A percentile compares a stretch with the other conserved stretches of the same genome.
phyloP scores from a whole-genome alignment of 2,888 invertebrate species.

The Heliconius ismenius region DNA sequence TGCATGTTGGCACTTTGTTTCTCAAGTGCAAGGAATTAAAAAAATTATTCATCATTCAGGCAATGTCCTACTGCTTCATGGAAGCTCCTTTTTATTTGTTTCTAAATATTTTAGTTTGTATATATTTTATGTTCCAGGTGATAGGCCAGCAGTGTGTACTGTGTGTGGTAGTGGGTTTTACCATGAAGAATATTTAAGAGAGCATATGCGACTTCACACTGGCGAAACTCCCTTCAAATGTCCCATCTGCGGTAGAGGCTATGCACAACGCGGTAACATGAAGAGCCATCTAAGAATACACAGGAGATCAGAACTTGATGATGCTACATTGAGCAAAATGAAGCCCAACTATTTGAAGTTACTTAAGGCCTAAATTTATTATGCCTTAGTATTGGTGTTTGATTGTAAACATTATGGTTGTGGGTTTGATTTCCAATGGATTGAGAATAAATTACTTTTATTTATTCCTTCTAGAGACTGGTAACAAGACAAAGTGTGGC shows the following conservation, averaged over 20 bases:
- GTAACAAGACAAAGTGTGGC: too few species aligned
- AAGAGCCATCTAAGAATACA: conserved; percentile 75
- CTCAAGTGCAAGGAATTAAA: too few species aligned
- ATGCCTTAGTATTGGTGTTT: not conserved
- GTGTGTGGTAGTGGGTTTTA: conserved; percentile 70
- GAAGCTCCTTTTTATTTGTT: too few species aligned
- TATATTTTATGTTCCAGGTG: conserved; percentile 58
- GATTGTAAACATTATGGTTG: too few species aligned
- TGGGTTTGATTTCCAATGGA: too few species aligned
- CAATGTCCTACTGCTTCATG: too few species aligned
- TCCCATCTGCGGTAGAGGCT: conserved; percentile 73
- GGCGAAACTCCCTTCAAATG: conserved; percentile 78
- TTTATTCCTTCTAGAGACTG: too few species aligned
- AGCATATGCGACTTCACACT: conserved; percentile 76
- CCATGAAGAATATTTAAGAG: conserved; percentile 72
- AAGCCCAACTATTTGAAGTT: conserved; percentile 70
- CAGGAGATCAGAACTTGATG: conserved; percentile 66
- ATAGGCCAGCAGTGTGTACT: conserved; percentile 69
- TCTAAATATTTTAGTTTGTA: too few species aligned
- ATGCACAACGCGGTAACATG: conserved; percentile 76
- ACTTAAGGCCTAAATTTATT: conserved; percentile 55
- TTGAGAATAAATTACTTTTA: too few species aligned
- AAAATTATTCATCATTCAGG: too few species aligned
- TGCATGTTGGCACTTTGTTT: too few species aligned
- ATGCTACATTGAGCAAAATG: conserved; percentile 63